Percentiles rank a stretch among this genome's conserved stretches.
phyloP scores from a whole-genome alignment of 2,797 vertebrate species.

The Streptopelia turtur region DNA sequence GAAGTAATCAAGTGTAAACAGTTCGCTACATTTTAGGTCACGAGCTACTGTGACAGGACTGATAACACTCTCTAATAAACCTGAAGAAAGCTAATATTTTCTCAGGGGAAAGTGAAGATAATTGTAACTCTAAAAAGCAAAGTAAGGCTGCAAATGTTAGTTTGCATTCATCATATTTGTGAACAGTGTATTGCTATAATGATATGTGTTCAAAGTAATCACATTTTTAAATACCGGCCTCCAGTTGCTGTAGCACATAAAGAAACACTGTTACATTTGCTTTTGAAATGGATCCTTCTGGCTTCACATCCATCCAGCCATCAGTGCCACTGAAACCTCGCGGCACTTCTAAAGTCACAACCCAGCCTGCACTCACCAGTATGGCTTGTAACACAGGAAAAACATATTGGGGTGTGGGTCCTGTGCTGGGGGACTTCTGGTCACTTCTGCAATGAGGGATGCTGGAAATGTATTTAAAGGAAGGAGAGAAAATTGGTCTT shows the following conservation, averaged over 20 bases:
- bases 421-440: background rate
- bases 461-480: background rate
- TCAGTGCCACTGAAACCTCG: background rate
- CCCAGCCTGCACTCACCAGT: background rate
- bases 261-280: background rate
- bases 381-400: background rate
- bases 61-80: background rate
- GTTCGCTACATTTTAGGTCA: background rate
- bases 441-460: background rate
- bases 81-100: background rate
- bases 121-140: background rate
- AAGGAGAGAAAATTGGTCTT: background rate
- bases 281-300: background rate
- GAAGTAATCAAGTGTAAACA: background rate
- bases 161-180: background rate
- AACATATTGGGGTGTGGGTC: rapidly evolving
- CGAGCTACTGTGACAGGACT: background rate
- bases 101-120: background rate
- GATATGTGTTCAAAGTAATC: background rate
- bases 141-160: background rate
- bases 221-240: background rate
- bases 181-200: background rate
- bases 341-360: rapidly evolving
- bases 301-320: background rate
- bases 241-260: background rate